Evolutionary conservation across 2,113 vertebrate species (phyloP), one percentile per base, ranked within the genome.

Genomic region (Pungitius pungitius): DNA sequence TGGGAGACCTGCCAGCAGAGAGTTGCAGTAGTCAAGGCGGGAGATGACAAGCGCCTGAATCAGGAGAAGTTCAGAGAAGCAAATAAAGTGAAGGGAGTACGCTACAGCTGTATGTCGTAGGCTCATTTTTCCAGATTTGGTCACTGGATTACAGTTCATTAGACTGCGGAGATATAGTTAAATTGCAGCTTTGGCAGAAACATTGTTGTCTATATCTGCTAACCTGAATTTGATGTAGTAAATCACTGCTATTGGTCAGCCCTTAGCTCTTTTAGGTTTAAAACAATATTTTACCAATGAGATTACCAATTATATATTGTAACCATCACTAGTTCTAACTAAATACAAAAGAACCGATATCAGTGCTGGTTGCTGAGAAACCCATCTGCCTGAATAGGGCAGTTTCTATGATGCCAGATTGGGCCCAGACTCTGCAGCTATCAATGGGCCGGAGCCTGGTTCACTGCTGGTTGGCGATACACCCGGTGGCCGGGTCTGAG

Each of bases 61-160:
- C n/a, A n/a, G n/a, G n/a, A n/a, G n/a, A n/a, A n/a, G n/a, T n/a
- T 51, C 42, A 78, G 37, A 76, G 22, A 24, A 66, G 63, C 15
- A 73, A 81, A 73, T 45, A 39, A 57, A 72, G 54, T 78, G 42
- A 49, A 13, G 37, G 22, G 56, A 30, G 47, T 70, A 56, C 47
- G 47, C 6, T 67, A 45, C 73, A 77, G 59, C 64, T 70, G 43
- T 11, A 37, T n/a, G 0, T 45, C 11, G 66, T 12, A 43, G 27
- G 12, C n/a, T 18, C 11, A 55, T 40, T 8, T n/a, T 42, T 58
- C 17, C 26, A 58, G 64, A 86, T 73, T 24, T 22, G 54, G 76
- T 73, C 61, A 22, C 13, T 56, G 30, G 3, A 22, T 45, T 17
- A 59, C n/a, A 81, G 20, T 39, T 43, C 20, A 72, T 76, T 40